A percentile compares a stretch with the other conserved stretches of the same genome.
Conservation (phyloP, 2,797 vertebrate genomes). For the Malacoctenus gilli region DNA sequence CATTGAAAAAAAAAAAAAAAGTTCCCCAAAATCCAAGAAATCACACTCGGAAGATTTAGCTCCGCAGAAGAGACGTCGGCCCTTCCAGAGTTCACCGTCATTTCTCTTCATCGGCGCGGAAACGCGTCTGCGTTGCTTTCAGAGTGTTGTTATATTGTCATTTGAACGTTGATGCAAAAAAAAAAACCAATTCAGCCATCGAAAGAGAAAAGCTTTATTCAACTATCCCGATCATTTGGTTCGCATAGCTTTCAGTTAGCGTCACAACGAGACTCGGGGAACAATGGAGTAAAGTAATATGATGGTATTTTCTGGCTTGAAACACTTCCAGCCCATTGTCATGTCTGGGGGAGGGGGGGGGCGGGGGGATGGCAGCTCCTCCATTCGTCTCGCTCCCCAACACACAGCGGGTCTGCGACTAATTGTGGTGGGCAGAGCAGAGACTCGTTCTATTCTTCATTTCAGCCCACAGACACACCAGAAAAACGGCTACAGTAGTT, state of each 20-base stretch:
- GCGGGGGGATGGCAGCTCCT: slow-evolving; percentile 44
- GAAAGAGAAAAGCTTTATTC: too few relatives aligned
- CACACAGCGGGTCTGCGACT: slow-evolving; percentile 73
- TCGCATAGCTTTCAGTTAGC: neutral
- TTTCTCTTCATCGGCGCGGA: slow-evolving; percentile 38
- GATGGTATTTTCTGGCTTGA: slow-evolving; percentile 57
- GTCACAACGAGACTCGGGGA: slow-evolving; percentile 38
- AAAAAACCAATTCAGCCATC: too few relatives aligned
- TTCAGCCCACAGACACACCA: slow-evolving; percentile 75
- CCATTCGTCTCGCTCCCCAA: slow-evolving; percentile 67
- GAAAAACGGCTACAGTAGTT: slow-evolving; percentile 76
- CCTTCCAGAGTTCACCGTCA: slow-evolving; percentile 38
- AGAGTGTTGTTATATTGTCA: too few relatives aligned
- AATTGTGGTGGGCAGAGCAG: slow-evolving; percentile 75
- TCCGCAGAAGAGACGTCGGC: slow-evolving; percentile 44
- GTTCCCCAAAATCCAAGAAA: slow-evolving; percentile 64
- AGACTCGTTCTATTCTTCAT: slow-evolving; percentile 77
- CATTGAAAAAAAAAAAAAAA: slow-evolving; percentile 62
- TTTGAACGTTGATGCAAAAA: too few relatives aligned
- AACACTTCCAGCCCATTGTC: slow-evolving; percentile 44
- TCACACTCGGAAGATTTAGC: slow-evolving; percentile 58
- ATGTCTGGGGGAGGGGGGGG: slow-evolving; percentile 63
- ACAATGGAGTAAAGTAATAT: slow-evolving; percentile 43
- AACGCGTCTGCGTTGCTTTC: too few relatives aligned
- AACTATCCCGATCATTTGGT: too few relatives aligned